Base-by-base conservation (phyloP, 64 coral and sea anemone species). In the Porites australiensis region DNA sequence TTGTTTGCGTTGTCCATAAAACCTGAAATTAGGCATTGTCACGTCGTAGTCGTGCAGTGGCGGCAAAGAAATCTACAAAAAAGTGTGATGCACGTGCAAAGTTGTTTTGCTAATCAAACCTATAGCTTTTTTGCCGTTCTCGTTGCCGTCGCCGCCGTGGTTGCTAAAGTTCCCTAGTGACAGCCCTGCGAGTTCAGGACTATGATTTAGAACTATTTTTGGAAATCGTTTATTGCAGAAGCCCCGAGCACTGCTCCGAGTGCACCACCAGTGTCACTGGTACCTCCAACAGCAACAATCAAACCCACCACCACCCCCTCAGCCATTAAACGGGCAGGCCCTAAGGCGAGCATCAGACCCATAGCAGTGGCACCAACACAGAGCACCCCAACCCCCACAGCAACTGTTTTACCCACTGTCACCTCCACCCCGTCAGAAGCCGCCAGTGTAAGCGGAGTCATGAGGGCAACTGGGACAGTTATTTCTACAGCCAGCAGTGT, bases 371-470 rank as follows among this genome's bases (percentile, higher is more conserved):
- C 90, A 52, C 87, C 91, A 82, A 72, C 94, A 74, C 92, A 96
- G 64, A 66, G 82, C 52, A 93, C 88, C 60, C 89, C 96, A 9
- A 90, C 97, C 6, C 94, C 88, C 48, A 96, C 91, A 15, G 98
- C 98, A 61, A 99, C 98, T 58, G 98, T 99, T 19, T 58, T 96
- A 57, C 98, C 98, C 19, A 99, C 94, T 4, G 94, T 99, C n/a
- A 94, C 98, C 65, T 90, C 95, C 43, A 93, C 83, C 14, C 82
- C 92, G 58, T 86, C 83, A 53, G 90, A 95, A 46, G 74, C 92
- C 61, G 82, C 58, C 11, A 64, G 80, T 10, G 60, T 79, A 2
- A 81, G 68, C 13, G 88, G 90, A 13, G 64, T 90, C 4, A 19
- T 90, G 60, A 82, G 88, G 69, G 88, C 13, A 13, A 77, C 79